phyloP scores from a whole-genome alignment of 2,113 vertebrate species.

The Macquaria australasica region DNA sequence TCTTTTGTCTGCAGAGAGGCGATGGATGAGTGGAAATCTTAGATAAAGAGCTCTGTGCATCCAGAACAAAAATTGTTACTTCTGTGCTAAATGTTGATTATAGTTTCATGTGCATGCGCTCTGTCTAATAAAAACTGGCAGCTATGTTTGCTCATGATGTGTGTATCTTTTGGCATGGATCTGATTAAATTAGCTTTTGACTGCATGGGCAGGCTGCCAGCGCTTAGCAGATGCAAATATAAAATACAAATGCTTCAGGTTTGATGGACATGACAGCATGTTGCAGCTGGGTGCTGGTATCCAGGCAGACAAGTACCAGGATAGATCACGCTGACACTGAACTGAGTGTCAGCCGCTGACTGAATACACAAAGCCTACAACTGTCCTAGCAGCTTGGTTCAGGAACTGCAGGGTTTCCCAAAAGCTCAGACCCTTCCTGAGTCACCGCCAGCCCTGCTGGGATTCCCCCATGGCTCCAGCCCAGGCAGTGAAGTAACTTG shows the following conservation, averaged over 20 bases:
- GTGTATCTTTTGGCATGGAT: constrained; percentile 18
- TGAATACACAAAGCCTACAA: constrained; percentile 30
- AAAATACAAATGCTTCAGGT: constrained; percentile 60
- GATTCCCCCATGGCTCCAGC: constrained; percentile 77
- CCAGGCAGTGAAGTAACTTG: constrained; percentile 75
- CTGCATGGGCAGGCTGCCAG: constrained; percentile 34
- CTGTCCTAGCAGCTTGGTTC: constrained; percentile 32
- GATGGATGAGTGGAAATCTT: constrained; percentile 47
- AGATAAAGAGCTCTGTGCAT: constrained; percentile 40
- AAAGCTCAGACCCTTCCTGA: constrained; percentile 55
- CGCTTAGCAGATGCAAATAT: constrained; percentile 33
- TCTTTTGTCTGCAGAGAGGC: constrained; percentile 56
- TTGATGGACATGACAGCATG: constrained; percentile 62
- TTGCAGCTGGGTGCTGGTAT: constrained; percentile 62
- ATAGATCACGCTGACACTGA: constrained; percentile 33
- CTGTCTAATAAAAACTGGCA: constrained; percentile 28
- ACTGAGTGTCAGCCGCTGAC: not conserved
- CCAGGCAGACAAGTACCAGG: constrained; percentile 67
- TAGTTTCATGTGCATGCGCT: constrained; percentile 13
- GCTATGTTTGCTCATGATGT: not conserved
- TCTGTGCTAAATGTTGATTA: constrained; percentile 20
- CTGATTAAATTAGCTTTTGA: constrained; percentile 51
- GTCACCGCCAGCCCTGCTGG: constrained; percentile 66
- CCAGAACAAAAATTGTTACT: constrained; percentile 28
- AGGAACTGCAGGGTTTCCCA: constrained; percentile 59